Evolutionary conservation across 2,888 invertebrate genomes (phyloP).

Genomic region (Omphaloscelis lunosa): DNA sequence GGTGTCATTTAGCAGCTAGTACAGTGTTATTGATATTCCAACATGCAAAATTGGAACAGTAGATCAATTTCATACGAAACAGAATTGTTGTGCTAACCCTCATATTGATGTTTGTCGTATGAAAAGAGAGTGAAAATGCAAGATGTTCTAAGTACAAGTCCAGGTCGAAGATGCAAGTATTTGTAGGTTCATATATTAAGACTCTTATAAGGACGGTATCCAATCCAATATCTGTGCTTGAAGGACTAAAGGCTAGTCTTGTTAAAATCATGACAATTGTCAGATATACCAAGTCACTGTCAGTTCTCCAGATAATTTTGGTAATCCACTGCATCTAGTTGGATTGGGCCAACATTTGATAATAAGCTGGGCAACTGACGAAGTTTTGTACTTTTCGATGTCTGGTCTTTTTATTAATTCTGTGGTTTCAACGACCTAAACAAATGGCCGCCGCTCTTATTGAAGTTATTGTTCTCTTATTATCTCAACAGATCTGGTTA

Average conservation of each 20-base stretch:
- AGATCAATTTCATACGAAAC: neutral
- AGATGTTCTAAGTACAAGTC: neutral
- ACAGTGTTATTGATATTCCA: slow-evolving; percentile 17
- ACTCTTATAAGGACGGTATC: neutral
- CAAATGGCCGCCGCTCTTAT: slow-evolving; percentile 42
- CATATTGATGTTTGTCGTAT: neutral
- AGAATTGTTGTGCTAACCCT: neutral
- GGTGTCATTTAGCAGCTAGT: slow-evolving; percentile 29
- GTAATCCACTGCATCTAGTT: neutral
- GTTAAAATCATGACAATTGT: neutral
- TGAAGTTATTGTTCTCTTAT: slow-evolving; percentile 50
- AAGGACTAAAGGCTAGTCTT: no score
- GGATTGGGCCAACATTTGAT: neutral
- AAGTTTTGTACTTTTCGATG: neutral
- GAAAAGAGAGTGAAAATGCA: neutral
- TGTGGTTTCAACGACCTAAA: slow-evolving; percentile 23
- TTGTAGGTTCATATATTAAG: no score
- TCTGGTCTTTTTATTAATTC: neutral
- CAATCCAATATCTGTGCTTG: no score
- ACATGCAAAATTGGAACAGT: neutral
- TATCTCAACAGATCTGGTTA: slow-evolving; percentile 44
- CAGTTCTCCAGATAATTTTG: neutral
- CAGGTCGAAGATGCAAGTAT: no score
- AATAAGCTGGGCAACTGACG: neutral
- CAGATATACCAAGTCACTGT: neutral